Conservation (phyloP, 2,797 vertebrate genomes). For the Falco concolor region DNA sequence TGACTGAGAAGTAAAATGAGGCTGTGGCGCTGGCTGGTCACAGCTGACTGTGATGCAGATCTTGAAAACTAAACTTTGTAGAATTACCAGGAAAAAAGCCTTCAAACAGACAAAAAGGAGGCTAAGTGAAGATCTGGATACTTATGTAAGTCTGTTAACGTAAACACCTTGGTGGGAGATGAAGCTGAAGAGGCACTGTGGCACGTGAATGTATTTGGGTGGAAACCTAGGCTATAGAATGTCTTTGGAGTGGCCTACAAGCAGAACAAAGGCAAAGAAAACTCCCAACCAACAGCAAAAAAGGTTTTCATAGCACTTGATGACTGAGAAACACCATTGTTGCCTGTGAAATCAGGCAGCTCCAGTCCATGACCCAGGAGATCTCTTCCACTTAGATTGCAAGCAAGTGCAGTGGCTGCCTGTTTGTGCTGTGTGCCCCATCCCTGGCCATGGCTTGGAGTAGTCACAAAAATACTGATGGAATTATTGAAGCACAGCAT, state of each 20-base stretch:
- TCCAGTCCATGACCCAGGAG: not conserved
- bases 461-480: not conserved
- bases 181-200: not conserved
- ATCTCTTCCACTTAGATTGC: not conserved
- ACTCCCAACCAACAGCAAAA: not conserved
- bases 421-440: not conserved
- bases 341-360: not conserved
- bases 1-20: not conserved
- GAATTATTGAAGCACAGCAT: rapidly evolving
- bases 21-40: not conserved
- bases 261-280: not conserved
- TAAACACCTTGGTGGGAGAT: not conserved
- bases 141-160: not conserved
- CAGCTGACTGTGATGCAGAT: not conserved
- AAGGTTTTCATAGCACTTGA: not conserved
- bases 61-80: not conserved
- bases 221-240: not conserved
- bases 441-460: not conserved
- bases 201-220: not conserved
- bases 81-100: not conserved
- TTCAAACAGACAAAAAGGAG: not conserved
- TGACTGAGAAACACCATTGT: not conserved
- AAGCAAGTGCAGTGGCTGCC: not conserved
- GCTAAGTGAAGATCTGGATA: not conserved
- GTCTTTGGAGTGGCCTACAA: not conserved